Conservation (phyloP, 2,888 invertebrate species). For the Tenthredo distinguenda region DNA sequence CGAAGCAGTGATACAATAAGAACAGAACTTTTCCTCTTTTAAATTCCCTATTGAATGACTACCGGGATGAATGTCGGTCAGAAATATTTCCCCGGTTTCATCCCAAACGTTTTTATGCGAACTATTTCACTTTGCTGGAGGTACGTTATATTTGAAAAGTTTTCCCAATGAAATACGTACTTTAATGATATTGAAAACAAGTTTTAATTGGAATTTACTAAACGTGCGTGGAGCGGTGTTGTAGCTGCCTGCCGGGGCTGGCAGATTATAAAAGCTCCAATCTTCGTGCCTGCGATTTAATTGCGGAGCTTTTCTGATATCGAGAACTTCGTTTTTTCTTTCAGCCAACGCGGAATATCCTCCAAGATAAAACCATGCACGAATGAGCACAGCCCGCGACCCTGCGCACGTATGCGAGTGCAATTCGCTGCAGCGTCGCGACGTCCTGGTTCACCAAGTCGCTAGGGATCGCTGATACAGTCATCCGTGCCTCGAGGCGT, state of each 20-base stretch:
- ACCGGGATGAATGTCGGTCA: neutral
- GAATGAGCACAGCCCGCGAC: neutral
- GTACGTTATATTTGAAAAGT: neutral
- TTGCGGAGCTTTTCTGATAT: neutral
- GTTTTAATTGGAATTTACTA: neutral
- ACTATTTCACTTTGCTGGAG: too few species aligned
- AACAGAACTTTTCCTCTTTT: neutral
- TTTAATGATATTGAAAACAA: neutral
- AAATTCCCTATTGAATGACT: neutral
- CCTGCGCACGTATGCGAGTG: neutral
- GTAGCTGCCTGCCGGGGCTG: neutral
- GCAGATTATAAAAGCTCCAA: neutral
- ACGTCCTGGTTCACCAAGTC: constrained; percentile 3
- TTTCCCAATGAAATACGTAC: neutral
- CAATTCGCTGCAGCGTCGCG: constrained; percentile 16
- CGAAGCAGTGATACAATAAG: neutral
- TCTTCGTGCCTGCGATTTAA: neutral
- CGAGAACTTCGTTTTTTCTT: neutral
- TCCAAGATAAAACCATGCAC: neutral
- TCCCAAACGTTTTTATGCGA: too few species aligned
- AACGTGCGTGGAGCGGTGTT: neutral
- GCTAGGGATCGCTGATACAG: constrained; percentile 25
- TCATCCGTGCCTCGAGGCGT: neutral
- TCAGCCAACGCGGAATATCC: neutral
- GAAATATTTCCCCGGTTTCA: neutral